Base-by-base conservation (phyloP, 2,888 invertebrate species). In the Keiferia lycopersicella region DNA sequence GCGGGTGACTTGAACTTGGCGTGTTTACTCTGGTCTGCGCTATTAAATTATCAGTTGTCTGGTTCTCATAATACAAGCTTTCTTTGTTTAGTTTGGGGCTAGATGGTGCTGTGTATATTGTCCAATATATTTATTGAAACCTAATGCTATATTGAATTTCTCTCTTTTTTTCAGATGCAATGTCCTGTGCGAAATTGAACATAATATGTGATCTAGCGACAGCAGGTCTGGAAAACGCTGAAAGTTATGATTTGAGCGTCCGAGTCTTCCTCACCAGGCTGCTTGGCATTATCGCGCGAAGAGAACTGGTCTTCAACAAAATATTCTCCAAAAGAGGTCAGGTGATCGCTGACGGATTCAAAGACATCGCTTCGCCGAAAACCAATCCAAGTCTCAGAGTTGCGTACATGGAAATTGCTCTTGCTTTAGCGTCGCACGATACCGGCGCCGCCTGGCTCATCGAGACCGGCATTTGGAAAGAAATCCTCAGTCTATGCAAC, bases 391-490 rank as follows among this genome's bases (percentile, higher is more conserved):
- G 94, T 16, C 83, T 95, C 30, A 94, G 94, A 79, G 91, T 95
- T 61, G 95, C 94, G 0, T 94, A 93, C 65, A 92, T 95, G 65
- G 93, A 94, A 61, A 90, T 96, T 66, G 88, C 95, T 18, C 79
- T 92, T 12, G 86, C 94, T 12, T 85, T 95, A 39, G 85, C 94
- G 8, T 85, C 88, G 48, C 95, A 96, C 74, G 88, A 89, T 67
- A 88, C 93, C 2, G 96, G 96, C 0, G 79, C 95, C 38, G 84
- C 91, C 34, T 96, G 95, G 94, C 84, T 96, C 3, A 86, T 93
- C n/a, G 83, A 93, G 64, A 89, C 86, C 65, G 94, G 92, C 16
- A 81, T 92, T 14, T 96, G 96, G 96, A 92, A 89, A 66, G 92
- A 94, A 71, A 92, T 95, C 34, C 82, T 96, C 3, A 90, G 89